These are phyloP conservation scores for Microtus montanus DNA, from an alignment of 2,113 vertebrate species.

Conservation along the genomic window DNA sequence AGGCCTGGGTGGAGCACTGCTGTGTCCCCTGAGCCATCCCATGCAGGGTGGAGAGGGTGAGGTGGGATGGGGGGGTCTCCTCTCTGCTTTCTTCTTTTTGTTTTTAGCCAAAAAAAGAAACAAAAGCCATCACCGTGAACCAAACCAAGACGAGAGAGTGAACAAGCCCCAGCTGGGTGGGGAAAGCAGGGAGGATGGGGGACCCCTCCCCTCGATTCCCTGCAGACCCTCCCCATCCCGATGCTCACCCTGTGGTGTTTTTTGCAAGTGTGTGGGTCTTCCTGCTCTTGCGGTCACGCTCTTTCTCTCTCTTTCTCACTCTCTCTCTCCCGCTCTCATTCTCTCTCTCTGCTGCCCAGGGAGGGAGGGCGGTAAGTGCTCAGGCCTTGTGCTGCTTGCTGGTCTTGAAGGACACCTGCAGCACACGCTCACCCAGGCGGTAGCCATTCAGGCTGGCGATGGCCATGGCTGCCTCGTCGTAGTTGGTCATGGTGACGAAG, in stretches of 20 bases:
- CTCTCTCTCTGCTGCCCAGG: conserved; percentile 79
- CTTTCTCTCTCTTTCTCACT: neutral
- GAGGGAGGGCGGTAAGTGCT: conserved; percentile 72
- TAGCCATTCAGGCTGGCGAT: conserved; percentile 98
- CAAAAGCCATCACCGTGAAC: conserved; percentile 74
- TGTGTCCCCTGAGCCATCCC: conserved; percentile 18
- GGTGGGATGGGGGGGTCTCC: conserved; percentile 13
- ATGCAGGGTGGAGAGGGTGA: neutral
- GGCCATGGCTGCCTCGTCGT: conserved; percentile 97
- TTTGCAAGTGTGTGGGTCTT: conserved; percentile 60
- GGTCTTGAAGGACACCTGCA: conserved; percentile 99
- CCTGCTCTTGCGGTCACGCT: conserved; percentile 13
- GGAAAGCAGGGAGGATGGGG: neutral
- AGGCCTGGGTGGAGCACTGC: conserved; percentile 11
- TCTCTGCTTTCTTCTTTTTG: conserved; percentile 69
- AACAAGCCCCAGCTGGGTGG: conserved; percentile 48
- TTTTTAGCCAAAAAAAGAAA: conserved; percentile 74
- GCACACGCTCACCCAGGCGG: conserved; percentile 95
- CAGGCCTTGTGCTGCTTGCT: conserved; percentile 99
- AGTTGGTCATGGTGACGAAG: conserved; percentile 99
- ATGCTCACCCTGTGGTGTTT: conserved; percentile 68
- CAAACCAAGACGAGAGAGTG: conserved; percentile 75
- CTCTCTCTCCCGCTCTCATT: conserved; percentile 49
- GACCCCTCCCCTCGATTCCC: conserved; percentile 13
- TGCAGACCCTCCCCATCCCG: conserved; percentile 40